phyloP scores from a whole-genome alignment of 2,797 vertebrate species.

The Lateolabrax maculatus region DNA sequence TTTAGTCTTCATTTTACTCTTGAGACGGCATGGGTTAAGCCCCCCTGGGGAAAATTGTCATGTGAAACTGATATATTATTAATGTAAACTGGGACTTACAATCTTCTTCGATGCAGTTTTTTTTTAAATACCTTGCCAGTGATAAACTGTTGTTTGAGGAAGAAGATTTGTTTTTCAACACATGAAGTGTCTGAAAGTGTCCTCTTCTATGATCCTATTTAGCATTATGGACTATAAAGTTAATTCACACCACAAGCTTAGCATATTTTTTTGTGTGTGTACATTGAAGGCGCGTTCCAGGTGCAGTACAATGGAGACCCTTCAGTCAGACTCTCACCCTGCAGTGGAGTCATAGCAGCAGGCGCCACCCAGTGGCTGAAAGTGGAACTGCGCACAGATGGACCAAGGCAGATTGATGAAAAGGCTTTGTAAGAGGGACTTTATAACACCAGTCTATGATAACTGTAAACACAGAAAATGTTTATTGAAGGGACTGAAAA shows the following conservation, averaged over 20 bases:
- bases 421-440: conserved; percentile 59
- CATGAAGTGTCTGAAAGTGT: background rate
- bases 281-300: conserved; percentile 63
- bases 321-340: conserved; percentile 61
- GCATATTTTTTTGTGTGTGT: background rate
- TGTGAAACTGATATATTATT: no score
- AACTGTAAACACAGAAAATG: background rate
- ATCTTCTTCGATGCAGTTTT: background rate
- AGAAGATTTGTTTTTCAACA: background rate
- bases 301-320: conserved; percentile 56
- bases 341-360: conserved; percentile 60
- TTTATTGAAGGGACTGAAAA: background rate
- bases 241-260: background rate
- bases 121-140: background rate
- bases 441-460: background rate
- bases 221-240: background rate
- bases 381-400: conserved; percentile 67
- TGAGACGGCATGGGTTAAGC: no score
- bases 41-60: no score
- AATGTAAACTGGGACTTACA: no score
- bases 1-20: no score
- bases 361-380: conserved; percentile 69
- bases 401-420: conserved; percentile 50
- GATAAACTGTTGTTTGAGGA: background rate
- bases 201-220: background rate